Evolutionary conservation across 2,797 vertebrate genomes (phyloP), one percentile per base, ranked within the genome.

Genomic region (Steatocranus sp.): DNA sequence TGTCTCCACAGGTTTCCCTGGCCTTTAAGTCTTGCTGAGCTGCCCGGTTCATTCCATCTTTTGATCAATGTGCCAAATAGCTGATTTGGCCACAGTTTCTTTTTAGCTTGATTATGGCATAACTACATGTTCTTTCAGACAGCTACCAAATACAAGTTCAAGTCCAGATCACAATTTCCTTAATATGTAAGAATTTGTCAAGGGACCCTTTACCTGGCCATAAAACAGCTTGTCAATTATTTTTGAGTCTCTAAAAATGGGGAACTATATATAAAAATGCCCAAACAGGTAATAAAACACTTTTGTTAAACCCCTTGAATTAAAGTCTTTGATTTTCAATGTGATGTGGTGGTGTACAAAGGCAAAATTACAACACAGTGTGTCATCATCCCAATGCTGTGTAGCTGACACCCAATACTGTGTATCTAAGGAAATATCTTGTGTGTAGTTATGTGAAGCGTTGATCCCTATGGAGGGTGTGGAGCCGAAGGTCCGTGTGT

Each of bases 401-500:
- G 18, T 51, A 30, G 7, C 17, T 63, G 15, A 66, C 34, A 61
- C 17, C 8, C 8, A 36, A 6, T 74, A 6, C 51, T 81, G 78
- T 87, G 46, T 53, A 56, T 78, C 32, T 82, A 78, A 76, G 32
- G 54, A 25, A 3, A 63, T 34, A 18, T 9, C 7, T 87, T 87
- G 61, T 73, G 50, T 86, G 54, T 50, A 99, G 98, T 93, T 98
- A 41, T 97, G 97, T 88, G 94, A 96, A 0, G 97, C 94, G 3
- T 87, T 88, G 4, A 97, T 99, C 58, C 96, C 97, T 76, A 93
- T 86, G 17, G 97, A 97, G 85, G 93, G 94, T 4, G 91, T 96
- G 0, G 96, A 97, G 81, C 97, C 98, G 9, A 76, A 20, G 32
- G 86, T 95, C 5, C n/a, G 3, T 1, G 32, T 94, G 9, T 43